Base-by-base conservation (phyloP, 1,140 invertebrate genomes). In the Zaprionus lachaisei region DNA sequence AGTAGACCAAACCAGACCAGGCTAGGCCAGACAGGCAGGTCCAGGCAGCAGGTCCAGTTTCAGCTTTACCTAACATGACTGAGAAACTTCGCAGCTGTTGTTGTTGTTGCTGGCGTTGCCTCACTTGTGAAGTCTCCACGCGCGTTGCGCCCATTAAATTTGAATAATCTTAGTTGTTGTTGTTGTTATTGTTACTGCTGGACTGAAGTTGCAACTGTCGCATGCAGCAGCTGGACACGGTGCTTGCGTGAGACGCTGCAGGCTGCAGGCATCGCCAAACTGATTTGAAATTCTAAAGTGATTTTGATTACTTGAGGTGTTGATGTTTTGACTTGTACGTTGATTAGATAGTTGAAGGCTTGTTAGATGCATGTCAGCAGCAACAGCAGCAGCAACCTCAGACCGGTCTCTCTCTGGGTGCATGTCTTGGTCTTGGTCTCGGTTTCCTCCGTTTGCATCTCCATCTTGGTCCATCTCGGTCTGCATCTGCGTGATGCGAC, bases 201-300 rank as follows among this genome's bases (percentile, higher is more conserved):
- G 44, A 57, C 71, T 81, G 17, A 12, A 51, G 79, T n/a, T 44
- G 55, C 56, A 70, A 70, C 67, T 61, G 58, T 70, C 58, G 57
- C 67, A 70, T 65, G 55, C 66, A 47, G 54, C 41, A 34, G 31
- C 67, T 70, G 67, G 73, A 66, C 73, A 66, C 56, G 61, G 37
- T 47, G 67, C 78, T 72, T 86, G 81, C 75, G 78, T 76, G 49
- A 55, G 69, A 66, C 44, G 67, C 84, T 80, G 85, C 81, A 64
- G 79, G 75, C 82, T 17, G 41, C 38, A 41, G 41, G 37, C 72
- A 79, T 77, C 72, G 61, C 34, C 7, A 60, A 79, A 65, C 85
- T 90, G 85, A 90, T 90, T 90, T 90, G 85, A 90, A 90, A 90
- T 90, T 90, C 85, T 90, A 90, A 90, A 90, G 85, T 90, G 85